These are phyloP conservation scores for Mobula hypostoma DNA, from an alignment of 2,113 vertebrate species.

Conservation along the genomic window DNA sequence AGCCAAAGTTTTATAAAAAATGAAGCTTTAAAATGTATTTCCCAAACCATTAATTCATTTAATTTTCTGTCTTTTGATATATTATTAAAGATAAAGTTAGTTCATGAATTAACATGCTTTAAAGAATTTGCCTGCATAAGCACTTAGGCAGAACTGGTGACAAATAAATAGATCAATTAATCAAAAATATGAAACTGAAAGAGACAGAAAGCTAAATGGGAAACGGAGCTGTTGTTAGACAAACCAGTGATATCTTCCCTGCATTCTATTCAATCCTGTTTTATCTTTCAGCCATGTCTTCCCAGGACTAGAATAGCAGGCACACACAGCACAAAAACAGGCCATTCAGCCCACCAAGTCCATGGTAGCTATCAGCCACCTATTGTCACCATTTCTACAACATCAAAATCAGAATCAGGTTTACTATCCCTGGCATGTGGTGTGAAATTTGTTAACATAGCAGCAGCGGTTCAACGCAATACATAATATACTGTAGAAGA, in stretches of 20 bases:
- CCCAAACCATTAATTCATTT: neutral
- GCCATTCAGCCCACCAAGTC: no score
- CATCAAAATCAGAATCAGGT: no score
- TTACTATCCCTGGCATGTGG: no score
- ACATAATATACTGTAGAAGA: no score
- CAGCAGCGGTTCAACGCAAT: no score
- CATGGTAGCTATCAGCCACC: no score
- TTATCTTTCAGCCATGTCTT: neutral
- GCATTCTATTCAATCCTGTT: neutral
- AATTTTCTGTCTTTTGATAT: neutral
- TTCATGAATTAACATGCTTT: neutral
- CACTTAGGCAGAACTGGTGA: neutral
- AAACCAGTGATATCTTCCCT: neutral
- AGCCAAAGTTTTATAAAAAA: neutral
- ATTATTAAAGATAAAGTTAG: neutral
- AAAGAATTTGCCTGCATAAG: neutral
- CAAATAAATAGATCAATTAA: neutral
- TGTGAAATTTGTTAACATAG: no score
- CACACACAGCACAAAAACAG: no score
- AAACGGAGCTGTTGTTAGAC: neutral
- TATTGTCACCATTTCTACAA: no score
- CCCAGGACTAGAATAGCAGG: no score
- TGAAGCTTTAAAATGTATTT: neutral
- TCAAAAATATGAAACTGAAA: neutral
- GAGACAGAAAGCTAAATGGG: neutral